Base-by-base conservation (phyloP, 2,113 vertebrate species). In the Lagopus leucura region DNA sequence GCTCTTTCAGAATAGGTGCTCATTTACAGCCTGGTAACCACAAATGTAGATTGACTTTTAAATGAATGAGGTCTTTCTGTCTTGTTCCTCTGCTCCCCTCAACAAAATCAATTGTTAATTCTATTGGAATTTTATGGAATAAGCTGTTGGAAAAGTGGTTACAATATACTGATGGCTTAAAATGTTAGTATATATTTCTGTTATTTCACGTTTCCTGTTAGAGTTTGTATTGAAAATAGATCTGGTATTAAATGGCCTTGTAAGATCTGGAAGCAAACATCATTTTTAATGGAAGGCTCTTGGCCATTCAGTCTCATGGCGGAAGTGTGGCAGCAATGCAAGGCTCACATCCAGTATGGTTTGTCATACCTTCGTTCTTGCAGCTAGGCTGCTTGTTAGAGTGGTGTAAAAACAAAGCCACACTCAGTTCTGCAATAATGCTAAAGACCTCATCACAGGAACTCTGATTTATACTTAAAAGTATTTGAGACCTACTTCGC, bases 1-100 rank as follows among this genome's bases (percentile, higher is more conserved):
- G 45, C 21, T 78, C 1, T 75, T 72, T 43, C 30, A 54, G 34
- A 32, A 63, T 30, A 63, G 19, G 3, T 60, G 38, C 64, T 88
- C n/a, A 45, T 93, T 93, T 92, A 50, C 40, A 90, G 47, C 40
- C 54, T 72, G 65, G 42, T 91, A 91, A 86, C 43, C 13, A 42
- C 73, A 94, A 75, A 81, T 36, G 63, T 81, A 84, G 95, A 95
- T 81, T 65, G 47, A 71, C 60, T 92, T 89, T 89, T 40, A 88
- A 82, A 91, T 64, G 74, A 38, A 60, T 64, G 24, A 40, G 28
- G 21, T 32, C 48, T 84, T 95, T 88, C 47, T 80, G 64, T 64
- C 27, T 88, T 74, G 30, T 88, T 47, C 43, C 42, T 88, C 34
- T 79, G 20, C 64, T 93, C 14, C 8, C 15, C 11, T 88, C 64